A percentile compares a stretch with the other conserved stretches of the same genome.
Conservation (phyloP, 2,888 invertebrate species). For the Unio delphinus region DNA sequence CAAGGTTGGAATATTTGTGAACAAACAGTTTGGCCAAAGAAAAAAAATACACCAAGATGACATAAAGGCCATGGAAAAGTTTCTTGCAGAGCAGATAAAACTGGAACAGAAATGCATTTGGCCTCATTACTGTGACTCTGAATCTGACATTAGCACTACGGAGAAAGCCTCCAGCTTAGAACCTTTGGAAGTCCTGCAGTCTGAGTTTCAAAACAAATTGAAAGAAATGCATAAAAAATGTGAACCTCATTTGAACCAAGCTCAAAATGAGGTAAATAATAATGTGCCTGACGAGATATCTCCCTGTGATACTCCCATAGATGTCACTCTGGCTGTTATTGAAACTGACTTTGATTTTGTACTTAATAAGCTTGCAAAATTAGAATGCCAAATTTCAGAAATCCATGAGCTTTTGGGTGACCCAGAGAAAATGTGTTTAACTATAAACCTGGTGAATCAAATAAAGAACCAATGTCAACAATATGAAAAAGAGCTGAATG, state of each 20-base stretch:
- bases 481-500: constrained; percentile 27
- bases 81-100: constrained; percentile 40
- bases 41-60: constrained; percentile 55
- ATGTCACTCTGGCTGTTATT: constrained; percentile 1
- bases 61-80: constrained; percentile 51
- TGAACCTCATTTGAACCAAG: not conserved
- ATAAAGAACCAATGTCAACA: constrained; percentile 17
- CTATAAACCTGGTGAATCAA: constrained; percentile 36
- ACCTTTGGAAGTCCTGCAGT: constrained; percentile 11
- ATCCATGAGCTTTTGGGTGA: constrained; percentile 44
- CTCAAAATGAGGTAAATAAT: too few relatives aligned
- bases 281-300: not conserved
- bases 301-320: not conserved
- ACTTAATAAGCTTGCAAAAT: constrained; percentile 11
- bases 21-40: constrained; percentile 57
- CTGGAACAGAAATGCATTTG: constrained; percentile 22
- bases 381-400: constrained; percentile 34
- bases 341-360: not conserved
- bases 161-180: constrained; percentile 7
- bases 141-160: not conserved
- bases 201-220: constrained; percentile 24
- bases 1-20: constrained; percentile 48
- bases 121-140: too few relatives aligned
- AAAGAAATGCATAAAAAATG: constrained; percentile 28
- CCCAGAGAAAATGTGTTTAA: constrained; percentile 30